Conservation (phyloP, 2,797 vertebrate genomes). For the Falco rusticolus region DNA sequence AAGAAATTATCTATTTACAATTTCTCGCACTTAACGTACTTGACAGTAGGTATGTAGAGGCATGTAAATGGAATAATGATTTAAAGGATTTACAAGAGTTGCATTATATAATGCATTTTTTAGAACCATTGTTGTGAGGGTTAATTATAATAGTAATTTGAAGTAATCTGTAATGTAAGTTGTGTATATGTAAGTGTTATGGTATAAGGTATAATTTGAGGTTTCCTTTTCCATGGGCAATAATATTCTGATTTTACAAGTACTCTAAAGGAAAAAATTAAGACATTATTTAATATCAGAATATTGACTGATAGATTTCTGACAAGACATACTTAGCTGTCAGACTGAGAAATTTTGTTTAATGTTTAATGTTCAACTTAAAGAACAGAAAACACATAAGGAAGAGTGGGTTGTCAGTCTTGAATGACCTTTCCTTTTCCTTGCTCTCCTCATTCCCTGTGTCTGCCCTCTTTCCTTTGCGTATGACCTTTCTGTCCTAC, state of each 20-base stretch:
- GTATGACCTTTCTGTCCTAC: background rate
- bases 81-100: background rate
- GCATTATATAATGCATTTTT: background rate
- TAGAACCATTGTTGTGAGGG: background rate
- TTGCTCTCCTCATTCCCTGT: background rate
- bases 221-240: background rate
- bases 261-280: background rate
- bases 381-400: background rate
- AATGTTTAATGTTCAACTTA: background rate
- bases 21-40: background rate
- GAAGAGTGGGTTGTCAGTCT: background rate
- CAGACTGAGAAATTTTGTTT: background rate
- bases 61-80: background rate
- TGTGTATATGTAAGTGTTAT: background rate
- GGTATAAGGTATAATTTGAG: background rate
- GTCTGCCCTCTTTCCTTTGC: background rate
- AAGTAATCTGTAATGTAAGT: background rate
- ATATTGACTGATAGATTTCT: background rate
- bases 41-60: background rate
- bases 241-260: background rate
- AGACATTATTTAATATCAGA: background rate
- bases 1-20: background rate
- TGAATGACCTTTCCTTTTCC: background rate
- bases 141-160: background rate
- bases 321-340: background rate